A percentile compares a stretch with the other conserved stretches of the same genome.
These are phyloP conservation scores for Auanema sp. DNA, from an alignment of 2,888 invertebrate genomes.

Conservation along the genomic window DNA sequence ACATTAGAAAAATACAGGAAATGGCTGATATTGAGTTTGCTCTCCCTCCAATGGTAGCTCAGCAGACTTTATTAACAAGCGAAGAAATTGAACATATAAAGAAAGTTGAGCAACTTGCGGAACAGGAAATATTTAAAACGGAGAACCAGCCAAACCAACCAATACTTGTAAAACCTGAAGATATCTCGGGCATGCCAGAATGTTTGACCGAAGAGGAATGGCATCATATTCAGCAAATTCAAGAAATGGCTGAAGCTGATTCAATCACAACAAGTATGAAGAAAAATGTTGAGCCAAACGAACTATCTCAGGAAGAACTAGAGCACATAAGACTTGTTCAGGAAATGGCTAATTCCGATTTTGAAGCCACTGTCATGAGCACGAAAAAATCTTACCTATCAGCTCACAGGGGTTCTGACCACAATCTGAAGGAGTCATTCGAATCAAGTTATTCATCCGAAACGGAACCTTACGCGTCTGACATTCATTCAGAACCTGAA, in stretches of 20 bases:
- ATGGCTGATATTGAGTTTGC: slow-evolving; percentile 25
- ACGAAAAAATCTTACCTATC: background rate
- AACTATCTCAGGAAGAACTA: slow-evolving; percentile 28
- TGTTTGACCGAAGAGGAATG: slow-evolving; percentile 10
- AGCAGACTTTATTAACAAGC: slow-evolving; percentile 25
- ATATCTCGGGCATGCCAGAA: too few species aligned
- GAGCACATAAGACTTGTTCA: slow-evolving; percentile 20
- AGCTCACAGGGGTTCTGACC: background rate
- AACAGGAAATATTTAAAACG: background rate
- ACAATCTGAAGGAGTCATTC: too few species aligned
- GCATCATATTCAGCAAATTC: slow-evolving; percentile 37
- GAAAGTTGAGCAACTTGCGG: background rate
- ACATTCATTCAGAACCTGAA: too few species aligned
- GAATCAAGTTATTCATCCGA: too few species aligned
- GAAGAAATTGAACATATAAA: slow-evolving; percentile 50
- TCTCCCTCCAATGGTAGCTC: background rate
- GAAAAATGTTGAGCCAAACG: background rate
- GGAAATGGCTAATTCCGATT: slow-evolving; percentile 11
- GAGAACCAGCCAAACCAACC: background rate
- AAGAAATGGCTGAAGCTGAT: slow-evolving; percentile 26
- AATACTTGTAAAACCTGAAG: background rate
- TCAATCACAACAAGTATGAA: slow-evolving; percentile 6
- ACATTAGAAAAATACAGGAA: slow-evolving; percentile 31
- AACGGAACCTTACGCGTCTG: too few species aligned
- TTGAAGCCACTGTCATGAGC: background rate